A percentile compares a stretch with the other conserved stretches of the same genome.
These are phyloP conservation scores for Rambutsinella grinnellia DNA, from an alignment of 2,888 invertebrate genomes.

Conservation along the genomic window DNA sequence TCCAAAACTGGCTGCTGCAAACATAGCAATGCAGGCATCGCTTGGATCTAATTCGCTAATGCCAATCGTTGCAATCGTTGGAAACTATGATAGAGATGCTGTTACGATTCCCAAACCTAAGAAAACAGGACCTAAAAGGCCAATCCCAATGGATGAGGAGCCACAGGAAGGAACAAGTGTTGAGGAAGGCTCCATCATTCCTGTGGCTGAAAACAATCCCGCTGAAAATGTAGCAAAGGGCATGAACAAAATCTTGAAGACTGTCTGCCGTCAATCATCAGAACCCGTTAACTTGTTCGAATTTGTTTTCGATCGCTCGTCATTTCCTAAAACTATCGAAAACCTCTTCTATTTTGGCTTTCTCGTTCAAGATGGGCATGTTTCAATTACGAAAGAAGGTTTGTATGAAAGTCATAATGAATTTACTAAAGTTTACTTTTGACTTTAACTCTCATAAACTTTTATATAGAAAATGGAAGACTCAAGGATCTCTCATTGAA, in stretches of 20 bases:
- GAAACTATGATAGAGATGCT: conserved; percentile 31
- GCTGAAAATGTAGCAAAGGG: conserved; percentile 8
- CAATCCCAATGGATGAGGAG: conserved; percentile 1
- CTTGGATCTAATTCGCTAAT: not conserved
- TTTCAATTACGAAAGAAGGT: conserved; percentile 22
- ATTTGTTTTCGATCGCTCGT: conserved; percentile 17
- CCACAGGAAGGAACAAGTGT: conserved; percentile 1
- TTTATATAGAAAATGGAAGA: conserved; percentile 27
- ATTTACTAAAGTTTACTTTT: too few relatives aligned
- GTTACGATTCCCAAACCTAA: conserved; percentile 21
- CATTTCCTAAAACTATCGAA: conserved; percentile 30
- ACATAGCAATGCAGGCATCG: conserved; percentile 20
- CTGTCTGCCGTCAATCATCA: not conserved
- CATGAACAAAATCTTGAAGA: conserved; percentile 25
- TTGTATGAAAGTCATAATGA: not conserved
- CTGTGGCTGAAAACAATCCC: conserved; percentile 7
- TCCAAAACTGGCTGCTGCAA: conserved; percentile 14
- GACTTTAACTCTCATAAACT: too few relatives aligned
- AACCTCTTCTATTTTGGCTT: conserved; percentile 36
- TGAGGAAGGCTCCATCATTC: not conserved
- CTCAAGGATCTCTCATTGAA: conserved; percentile 27
- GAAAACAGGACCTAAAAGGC: conserved; percentile 2
- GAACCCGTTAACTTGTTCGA: conserved; percentile 29
- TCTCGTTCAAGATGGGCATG: conserved; percentile 24
- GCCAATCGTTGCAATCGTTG: conserved; percentile 30